These are phyloP conservation scores for Buphagus erythrorhynchus DNA, from an alignment of 2,797 vertebrate species.

Conservation along the genomic window DNA sequence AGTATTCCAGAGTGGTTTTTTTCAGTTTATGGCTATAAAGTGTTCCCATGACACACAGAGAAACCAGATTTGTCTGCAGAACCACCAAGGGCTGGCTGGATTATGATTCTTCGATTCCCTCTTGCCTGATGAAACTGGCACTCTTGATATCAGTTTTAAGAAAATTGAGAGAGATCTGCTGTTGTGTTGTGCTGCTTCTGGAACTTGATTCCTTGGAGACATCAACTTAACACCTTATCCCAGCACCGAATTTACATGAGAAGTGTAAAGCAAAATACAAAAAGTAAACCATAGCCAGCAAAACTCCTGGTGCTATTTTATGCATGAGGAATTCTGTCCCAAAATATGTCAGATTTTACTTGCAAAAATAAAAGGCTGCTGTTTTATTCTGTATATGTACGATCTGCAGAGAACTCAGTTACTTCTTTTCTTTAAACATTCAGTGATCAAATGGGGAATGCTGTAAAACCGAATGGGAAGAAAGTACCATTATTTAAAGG, in stretches of 20 bases:
- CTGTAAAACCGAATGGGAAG: conserved; percentile 69
- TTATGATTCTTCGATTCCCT: neutral
- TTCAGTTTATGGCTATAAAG: neutral
- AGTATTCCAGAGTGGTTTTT: neutral
- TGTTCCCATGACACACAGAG: neutral
- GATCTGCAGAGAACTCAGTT: conserved; percentile 66
- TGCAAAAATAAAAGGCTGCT: conserved; percentile 79
- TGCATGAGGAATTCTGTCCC: conserved; percentile 68
- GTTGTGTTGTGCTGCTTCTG: neutral
- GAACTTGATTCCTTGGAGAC: neutral
- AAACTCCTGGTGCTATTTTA: conserved; percentile 67
- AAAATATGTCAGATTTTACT: conserved; percentile 79
- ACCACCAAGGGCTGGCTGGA: neutral
- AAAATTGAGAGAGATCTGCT: neutral
- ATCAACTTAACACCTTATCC: conserved; percentile 8
- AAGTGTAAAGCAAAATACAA: conserved; percentile 42
- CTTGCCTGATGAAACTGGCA: neutral
- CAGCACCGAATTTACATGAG: conserved; percentile 30
- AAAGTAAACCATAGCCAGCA: conserved; percentile 49
- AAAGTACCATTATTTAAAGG: conserved; percentile 81
- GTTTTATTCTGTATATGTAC: conserved; percentile 67
- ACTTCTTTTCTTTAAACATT: conserved; percentile 64
- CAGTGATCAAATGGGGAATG: conserved; percentile 70
- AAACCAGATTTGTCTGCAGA: neutral
- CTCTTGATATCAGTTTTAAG: neutral